phyloP scores from a whole-genome alignment of 2,888 invertebrate genomes.

The Caenorhabditis wallacei region DNA sequence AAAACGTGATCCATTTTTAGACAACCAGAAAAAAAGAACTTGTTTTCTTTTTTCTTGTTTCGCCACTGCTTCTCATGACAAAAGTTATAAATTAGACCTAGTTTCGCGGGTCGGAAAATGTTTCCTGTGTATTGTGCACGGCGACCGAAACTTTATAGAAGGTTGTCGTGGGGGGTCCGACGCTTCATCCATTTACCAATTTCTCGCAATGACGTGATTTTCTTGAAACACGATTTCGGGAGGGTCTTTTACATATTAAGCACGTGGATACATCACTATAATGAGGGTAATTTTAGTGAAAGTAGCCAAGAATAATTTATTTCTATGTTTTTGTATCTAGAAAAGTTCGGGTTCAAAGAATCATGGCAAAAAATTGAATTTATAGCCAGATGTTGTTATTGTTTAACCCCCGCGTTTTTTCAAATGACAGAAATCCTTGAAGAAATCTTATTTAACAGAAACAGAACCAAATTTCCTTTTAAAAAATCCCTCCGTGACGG shows the following conservation, averaged over 20 bases:
- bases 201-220: constrained; percentile 21
- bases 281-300: constrained; percentile 49
- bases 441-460: background rate
- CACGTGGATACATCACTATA: constrained; percentile 25
- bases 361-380: too few species aligned
- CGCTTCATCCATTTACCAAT: constrained; percentile 26
- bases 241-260: background rate
- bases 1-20: constrained; percentile 36
- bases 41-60: background rate
- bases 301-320: too few species aligned
- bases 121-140: constrained; percentile 43
- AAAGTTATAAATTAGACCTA: constrained; percentile 18
- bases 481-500: too few species aligned
- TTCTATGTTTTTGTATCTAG: too few species aligned
- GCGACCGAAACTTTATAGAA: constrained; percentile 16
- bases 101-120: constrained; percentile 6
- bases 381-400: too few species aligned
- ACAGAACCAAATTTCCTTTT: too few species aligned
- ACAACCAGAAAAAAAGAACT: constrained; percentile 4
- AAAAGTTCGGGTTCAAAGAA: too few species aligned
- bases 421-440: background rate
- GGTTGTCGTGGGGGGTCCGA: constrained; percentile 29
- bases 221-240: background rate
- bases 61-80: background rate
- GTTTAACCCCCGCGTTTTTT: background rate